Evolutionary conservation across 2,888 invertebrate species (phyloP).

Genomic region (Chydorus sphaericus): DNA sequence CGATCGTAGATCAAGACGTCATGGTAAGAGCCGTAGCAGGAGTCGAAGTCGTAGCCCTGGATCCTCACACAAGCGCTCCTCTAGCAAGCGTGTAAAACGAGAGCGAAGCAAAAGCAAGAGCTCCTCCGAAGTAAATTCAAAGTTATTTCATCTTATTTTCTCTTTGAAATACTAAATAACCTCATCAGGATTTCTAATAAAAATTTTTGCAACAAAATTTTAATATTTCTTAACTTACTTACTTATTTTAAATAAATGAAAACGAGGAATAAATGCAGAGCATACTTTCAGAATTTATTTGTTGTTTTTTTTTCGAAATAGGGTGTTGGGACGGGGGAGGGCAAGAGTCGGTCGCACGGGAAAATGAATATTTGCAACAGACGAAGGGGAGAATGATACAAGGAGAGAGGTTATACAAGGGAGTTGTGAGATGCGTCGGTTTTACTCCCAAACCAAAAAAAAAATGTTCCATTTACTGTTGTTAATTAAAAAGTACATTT

Average conservation of each 20-base stretch:
- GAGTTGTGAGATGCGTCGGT: background rate
- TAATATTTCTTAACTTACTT: no score
- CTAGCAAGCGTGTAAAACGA: conserved; percentile 49
- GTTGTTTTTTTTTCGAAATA: conserved; percentile 6
- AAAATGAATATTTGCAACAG: background rate
- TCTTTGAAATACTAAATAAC: no score
- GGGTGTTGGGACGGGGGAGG: background rate
- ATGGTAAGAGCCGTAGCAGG: conserved; percentile 44
- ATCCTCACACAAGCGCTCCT: conserved; percentile 39
- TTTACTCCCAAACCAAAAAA: conserved; percentile 3
- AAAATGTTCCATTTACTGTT: no score
- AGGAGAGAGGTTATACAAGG: no score
- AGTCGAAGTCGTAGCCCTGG: conserved; percentile 55
- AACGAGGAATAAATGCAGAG: background rate
- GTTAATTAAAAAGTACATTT: no score
- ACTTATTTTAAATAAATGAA: no score
- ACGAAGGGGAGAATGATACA: background rate
- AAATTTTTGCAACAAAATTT: no score
- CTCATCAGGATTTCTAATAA: no score
- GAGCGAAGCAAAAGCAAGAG: conserved; percentile 15
- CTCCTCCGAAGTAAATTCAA: no score
- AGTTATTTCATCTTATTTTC: no score
- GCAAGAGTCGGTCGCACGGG: background rate
- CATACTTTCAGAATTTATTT: conserved; percentile 1
- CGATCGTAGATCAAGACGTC: conserved; percentile 48